Evolutionary conservation across 1,140 invertebrate genomes (phyloP), one percentile per base, ranked within the genome.

Genomic region (Trinorchestia longiramus): DNA sequence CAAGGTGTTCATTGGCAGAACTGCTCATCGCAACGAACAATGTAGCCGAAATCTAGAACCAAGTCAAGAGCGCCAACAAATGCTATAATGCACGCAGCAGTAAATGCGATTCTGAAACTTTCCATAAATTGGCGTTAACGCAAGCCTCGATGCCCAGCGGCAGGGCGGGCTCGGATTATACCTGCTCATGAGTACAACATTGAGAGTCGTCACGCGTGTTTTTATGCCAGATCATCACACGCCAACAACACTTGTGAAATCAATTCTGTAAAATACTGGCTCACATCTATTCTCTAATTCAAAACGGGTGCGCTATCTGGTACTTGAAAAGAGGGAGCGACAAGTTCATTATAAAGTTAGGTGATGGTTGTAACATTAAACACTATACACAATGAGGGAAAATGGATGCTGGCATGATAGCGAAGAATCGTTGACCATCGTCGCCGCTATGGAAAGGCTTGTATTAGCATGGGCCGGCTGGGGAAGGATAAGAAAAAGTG

Each of bases 401-500:
- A 90, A 28, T 42, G 6, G 6, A 8, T 28, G 43, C 11, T 36
- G 6, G 43, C 11, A 42, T 36, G 36, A 90, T 90, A 42, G 88
- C 8, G 43, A 41, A 77, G 88, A 90, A 77, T 77, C 1, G 28
- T 77, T 1, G 8, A 19, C 11, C 28, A 36, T 15, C 62, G 62
- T 77, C 15, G 8, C 62, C 15, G 62, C 62, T 3, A 77, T 77
- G 62, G 62, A 77, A 77, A 77, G 62, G 15, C 62, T 28, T 77
- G 62, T 53, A 53, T 6, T 19, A 77, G 62, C 62, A 77, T 19
- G 62, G 62, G 62, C 62, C 28, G 28, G 62, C 62, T 19, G 62
- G 62, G 62, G 62, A 77, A 77, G 88, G 43, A 43, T 90, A 43
- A 90, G 43, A 90, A 90, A 90, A 90, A 90, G 88, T 8, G 41